phyloP scores from a whole-genome alignment of 2,797 vertebrate species.

The Clarias fuscus region DNA sequence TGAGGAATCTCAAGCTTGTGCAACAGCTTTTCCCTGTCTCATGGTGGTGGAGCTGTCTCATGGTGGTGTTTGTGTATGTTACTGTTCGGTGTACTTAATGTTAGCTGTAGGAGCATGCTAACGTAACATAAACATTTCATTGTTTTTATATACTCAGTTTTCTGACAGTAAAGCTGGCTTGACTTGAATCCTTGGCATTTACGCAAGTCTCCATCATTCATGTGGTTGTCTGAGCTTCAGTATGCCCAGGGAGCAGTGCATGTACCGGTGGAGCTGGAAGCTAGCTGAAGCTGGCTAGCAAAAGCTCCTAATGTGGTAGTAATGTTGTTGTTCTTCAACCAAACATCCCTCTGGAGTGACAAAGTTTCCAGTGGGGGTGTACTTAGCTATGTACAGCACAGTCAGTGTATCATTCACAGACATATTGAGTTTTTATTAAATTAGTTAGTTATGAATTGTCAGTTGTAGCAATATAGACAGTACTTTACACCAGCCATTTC shows the following conservation, averaged over 20 bases:
- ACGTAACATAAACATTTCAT: not conserved
- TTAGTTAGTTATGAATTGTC: conserved; percentile 16
- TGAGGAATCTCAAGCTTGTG: not conserved
- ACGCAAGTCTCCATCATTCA: not conserved
- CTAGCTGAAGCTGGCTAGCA: not conserved
- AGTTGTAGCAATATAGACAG: conserved; percentile 10
- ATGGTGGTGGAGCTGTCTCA: not conserved
- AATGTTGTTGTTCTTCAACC: not conserved
- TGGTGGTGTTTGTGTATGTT: not conserved
- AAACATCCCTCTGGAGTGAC: conserved; percentile 1
- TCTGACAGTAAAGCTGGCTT: not conserved
- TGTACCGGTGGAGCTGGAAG: not conserved
- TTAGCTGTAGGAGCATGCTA: not conserved
- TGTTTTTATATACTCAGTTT: not conserved
- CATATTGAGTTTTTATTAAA: conserved; percentile 1
- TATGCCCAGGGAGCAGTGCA: too few relatives aligned
- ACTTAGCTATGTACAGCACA: not conserved
- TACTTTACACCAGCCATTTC: not conserved
- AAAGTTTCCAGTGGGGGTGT: conserved; percentile 3
- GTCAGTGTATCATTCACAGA: conserved; percentile 10
- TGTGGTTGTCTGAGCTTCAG: not conserved
- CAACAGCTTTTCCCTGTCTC: not conserved
- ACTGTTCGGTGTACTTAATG: not conserved
- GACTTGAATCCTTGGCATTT: not conserved
- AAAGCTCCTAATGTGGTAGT: not conserved